Evolutionary conservation across 2,888 invertebrate genomes (phyloP), one percentile per base, ranked within the genome.

Genomic region (Uropetala carovei): DNA sequence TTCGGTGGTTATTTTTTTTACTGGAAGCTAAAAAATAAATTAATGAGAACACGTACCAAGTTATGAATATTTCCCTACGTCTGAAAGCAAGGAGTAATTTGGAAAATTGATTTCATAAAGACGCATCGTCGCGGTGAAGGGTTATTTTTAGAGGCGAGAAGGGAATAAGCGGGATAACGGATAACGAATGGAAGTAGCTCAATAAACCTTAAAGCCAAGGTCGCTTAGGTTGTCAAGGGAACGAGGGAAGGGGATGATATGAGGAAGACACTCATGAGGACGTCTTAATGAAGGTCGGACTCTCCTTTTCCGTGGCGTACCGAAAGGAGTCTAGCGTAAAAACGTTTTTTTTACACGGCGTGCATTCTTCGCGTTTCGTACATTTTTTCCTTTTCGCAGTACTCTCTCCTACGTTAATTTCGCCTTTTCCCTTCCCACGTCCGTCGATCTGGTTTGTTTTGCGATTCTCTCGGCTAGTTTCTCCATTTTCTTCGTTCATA

Each of bases 371-470:
- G n/a, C 75, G 22, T 27, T 22, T 75, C 22, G 22, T 75, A 14
- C 27, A 27, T 75, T n/a, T 75, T 22, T n/a, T n/a, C n/a, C 75
- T 75, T 75, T 75, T 13, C 27, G 8, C 75, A 27, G 4, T 27
- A 13, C 27, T 68, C n/a, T n/a, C n/a, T 68, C 18, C 2, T 22
- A 9, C 4, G 11, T 68, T 68, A 9, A 18, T 68, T 27, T 75
- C 27, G 4, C 22, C 16, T 27, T 27, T 18, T 64, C 60, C 60
- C 64, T 86, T 18, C n/a, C 59, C 27, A 59, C 22, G 22, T 68
- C 64, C 43, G 43, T 89, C 18, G 43, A 89, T 27, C 64, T 57
- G 89, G 60, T 89, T 60, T 18, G 43, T 27, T 60, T 68, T 89
- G 18, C 43, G 64, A 68, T 89, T 60, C 59, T 83, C 43, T 43